Conservation (phyloP, 2,113 vertebrate genomes). For the Laterallus jamaicensis region DNA sequence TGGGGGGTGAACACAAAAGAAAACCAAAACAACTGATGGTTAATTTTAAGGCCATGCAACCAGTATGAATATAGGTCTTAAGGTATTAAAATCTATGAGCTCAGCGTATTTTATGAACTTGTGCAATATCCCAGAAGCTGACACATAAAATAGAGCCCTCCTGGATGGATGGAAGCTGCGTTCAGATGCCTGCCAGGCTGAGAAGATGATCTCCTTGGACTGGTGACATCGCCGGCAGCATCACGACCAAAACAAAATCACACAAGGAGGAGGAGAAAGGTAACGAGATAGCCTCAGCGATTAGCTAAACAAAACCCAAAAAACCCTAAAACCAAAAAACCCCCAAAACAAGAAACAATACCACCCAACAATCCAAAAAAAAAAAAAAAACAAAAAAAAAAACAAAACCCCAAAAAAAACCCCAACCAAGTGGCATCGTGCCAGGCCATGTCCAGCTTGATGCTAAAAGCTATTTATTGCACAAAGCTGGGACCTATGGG, state of each 20-base stretch:
- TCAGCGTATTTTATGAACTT: conserved; percentile 41
- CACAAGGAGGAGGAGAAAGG: conserved; percentile 65
- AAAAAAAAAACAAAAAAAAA: too few species aligned
- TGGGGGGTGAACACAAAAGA: not conserved
- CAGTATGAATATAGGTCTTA: not conserved
- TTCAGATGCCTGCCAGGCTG: not conserved
- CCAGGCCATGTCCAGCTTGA: conserved; percentile 79
- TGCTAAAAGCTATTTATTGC: conserved; percentile 80
- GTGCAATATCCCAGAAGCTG: conserved; percentile 39
- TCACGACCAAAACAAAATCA: conserved; percentile 60
- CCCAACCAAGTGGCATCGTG: conserved; percentile 69
- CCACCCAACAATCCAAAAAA: not conserved
- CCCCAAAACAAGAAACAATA: not conserved
- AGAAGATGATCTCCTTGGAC: conserved; percentile 27
- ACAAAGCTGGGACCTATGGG: conserved; percentile 66
- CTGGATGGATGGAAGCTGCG: not conserved
- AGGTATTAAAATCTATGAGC: conserved; percentile 19
- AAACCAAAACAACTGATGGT: not conserved
- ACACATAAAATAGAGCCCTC: conserved; percentile 31
- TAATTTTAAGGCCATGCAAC: conserved; percentile 24
- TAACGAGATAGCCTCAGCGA: conserved; percentile 67
- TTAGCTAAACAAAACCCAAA: not conserved
- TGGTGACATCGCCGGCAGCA: conserved; percentile 20
- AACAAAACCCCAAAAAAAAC: not conserved
- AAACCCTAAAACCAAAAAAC: not conserved